Evolutionary conservation across 1,140 invertebrate genomes (phyloP).

Genomic region (Sinella curviseta): DNA sequence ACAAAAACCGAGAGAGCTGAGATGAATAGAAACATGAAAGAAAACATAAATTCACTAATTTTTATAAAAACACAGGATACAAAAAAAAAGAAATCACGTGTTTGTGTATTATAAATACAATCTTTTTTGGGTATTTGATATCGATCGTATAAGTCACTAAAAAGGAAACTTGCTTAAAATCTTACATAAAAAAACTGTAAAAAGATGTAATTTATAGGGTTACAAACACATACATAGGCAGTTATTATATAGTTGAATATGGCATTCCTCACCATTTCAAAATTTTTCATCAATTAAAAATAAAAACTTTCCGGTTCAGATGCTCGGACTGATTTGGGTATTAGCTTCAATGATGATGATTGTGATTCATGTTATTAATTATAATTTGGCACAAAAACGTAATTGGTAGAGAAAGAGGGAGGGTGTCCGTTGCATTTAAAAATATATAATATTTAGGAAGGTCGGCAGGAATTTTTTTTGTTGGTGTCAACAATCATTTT

Average conservation of each 20-base stretch:
- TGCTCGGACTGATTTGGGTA: no score
- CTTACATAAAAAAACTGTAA: background rate
- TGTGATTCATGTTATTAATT: no score
- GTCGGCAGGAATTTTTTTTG: no score
- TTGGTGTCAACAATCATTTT: no score
- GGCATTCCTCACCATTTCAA: no score
- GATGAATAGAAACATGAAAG: constrained; percentile 1
- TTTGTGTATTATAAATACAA: background rate
- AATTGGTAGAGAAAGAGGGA: background rate
- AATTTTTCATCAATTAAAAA: no score
- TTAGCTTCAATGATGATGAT: no score
- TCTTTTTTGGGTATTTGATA: background rate
- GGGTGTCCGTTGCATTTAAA: background rate
- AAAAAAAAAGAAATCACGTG: background rate
- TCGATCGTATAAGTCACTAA: background rate
- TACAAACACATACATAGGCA: background rate
- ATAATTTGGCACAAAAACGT: background rate
- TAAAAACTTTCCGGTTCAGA: no score
- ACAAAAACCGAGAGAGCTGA: constrained; percentile 15
- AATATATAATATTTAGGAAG: background rate
- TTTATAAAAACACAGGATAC: background rate
- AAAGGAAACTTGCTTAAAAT: background rate
- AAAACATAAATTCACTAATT: constrained; percentile 1
- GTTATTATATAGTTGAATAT: background rate
- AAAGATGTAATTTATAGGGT: background rate